phyloP scores from a whole-genome alignment of 2,888 invertebrate genomes.

The Drosophila kambysellisi region DNA sequence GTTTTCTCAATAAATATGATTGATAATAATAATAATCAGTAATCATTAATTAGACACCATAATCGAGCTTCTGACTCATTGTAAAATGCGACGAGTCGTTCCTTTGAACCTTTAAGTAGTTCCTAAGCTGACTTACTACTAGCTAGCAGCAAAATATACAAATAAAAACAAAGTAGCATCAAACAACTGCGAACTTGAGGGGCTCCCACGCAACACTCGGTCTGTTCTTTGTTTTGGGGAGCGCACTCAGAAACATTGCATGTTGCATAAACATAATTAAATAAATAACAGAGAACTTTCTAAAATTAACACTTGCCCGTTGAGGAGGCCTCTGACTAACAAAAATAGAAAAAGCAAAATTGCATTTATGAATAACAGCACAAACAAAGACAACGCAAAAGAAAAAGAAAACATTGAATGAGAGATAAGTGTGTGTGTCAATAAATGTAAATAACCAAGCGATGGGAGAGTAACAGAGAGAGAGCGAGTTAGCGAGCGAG shows the following conservation, averaged over 20 bases:
- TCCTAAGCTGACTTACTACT: slow-evolving; percentile 9
- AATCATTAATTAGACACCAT: slow-evolving; percentile 52
- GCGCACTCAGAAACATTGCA: slow-evolving; percentile 54
- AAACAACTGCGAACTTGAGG: slow-evolving; percentile 40
- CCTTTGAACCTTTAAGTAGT: slow-evolving; percentile 21
- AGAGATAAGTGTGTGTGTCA: slow-evolving; percentile 39
- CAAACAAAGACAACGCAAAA: slow-evolving; percentile 28
- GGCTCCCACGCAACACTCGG: slow-evolving; percentile 56
- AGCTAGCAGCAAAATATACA: slow-evolving; percentile 7
- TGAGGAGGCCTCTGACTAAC: slow-evolving; percentile 33
- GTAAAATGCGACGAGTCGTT: slow-evolving; percentile 18
- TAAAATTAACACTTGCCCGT: slow-evolving; percentile 67
- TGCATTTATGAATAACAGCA: slow-evolving; percentile 72
- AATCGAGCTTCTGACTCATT: slow-evolving; percentile 56
- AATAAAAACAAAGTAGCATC: slow-evolving; percentile 8
- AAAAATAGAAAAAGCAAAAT: slow-evolving; percentile 64
- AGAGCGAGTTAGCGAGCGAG: slow-evolving; percentile 11
- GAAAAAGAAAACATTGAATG: slow-evolving; percentile 51
- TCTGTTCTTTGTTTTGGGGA: slow-evolving; percentile 49
- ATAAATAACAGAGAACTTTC: slow-evolving; percentile 63
- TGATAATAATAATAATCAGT: slow-evolving; percentile 54
- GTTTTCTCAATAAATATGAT: not conserved
- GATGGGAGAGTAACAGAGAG: slow-evolving; percentile 13
- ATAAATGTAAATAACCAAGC: slow-evolving; percentile 7
- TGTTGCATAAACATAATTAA: slow-evolving; percentile 68